These are phyloP conservation scores for Monarcha castaneiventris DNA, from an alignment of 2,113 vertebrate genomes.

Conservation along the genomic window DNA sequence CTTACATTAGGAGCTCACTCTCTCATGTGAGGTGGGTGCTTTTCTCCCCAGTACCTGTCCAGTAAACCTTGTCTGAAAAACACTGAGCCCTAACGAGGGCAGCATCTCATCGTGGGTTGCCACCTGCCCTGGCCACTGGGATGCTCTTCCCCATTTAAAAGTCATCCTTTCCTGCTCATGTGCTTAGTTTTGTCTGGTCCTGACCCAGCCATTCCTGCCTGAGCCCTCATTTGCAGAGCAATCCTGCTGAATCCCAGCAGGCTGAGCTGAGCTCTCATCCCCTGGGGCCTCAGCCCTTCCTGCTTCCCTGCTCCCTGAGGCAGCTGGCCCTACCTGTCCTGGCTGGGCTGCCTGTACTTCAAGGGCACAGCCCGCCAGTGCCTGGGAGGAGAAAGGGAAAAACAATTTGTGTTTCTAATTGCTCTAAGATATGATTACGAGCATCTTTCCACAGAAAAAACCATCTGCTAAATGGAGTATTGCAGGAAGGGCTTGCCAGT, in stretches of 20 bases:
- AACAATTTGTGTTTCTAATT: constrained; percentile 7
- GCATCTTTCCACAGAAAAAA: neutral
- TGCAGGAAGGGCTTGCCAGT: neutral
- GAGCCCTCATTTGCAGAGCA: neutral
- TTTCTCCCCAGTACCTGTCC: neutral
- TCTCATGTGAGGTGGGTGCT: neutral
- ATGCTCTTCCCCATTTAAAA: neutral
- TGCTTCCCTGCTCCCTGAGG: neutral
- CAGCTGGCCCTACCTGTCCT: neutral
- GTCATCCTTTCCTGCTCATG: neutral
- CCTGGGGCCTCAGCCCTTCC: neutral
- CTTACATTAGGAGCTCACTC: neutral
- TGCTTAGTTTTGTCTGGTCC: neutral
- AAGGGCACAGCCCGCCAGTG: neutral
- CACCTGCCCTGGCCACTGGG: neutral
- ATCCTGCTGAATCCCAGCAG: neutral
- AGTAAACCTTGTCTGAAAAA: neutral
- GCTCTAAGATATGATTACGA: neutral
- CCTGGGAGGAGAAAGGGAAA: constrained; percentile 2
- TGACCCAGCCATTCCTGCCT: neutral
- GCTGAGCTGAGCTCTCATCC: neutral
- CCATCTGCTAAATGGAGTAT: neutral
- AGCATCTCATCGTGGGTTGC: neutral
- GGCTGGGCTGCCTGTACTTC: neutral
- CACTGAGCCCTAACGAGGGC: fast-evolving